Base-by-base conservation (phyloP, 2,888 invertebrate genomes). In the Macaria liturata region DNA sequence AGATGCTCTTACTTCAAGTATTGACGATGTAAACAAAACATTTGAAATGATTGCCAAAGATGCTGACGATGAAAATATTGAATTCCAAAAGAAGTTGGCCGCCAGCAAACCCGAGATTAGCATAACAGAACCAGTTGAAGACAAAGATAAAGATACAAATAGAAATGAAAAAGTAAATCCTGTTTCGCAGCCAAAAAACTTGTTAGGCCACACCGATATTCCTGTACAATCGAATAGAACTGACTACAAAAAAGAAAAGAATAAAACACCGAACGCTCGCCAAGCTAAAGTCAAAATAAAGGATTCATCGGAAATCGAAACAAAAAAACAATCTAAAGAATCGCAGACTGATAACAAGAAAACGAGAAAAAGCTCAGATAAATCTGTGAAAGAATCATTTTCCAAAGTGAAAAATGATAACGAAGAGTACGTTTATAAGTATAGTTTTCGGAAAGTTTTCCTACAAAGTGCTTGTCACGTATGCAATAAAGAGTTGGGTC, bases 381-480 rank as follows among this genome's bases (percentile, higher is more conserved):
- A 75, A 48, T 66, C 63, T 4, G 65, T 64, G 54, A 73, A 76
- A 20, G 81, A 83, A 58, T 74, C 81, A 0, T 77, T 78, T 62
- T 76, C 80, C 3, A 81, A 74, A 4, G 74, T 88, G 32, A 61
- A 90, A 81, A 93, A 93, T 61, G 93, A 93, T 32, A 94, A 93
- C 42, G 93, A 94, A 55, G 93, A 93, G 54, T 88, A 94, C 49
- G 93, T 95, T 49, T 94, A 95, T 69, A 93, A 94, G 63, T 94
- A 95, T 63, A 94, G 92, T 71, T 95, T 95, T 53, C 90, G 95
- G 7, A 93, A 93, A 72, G 94, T 95, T 9, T 95, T 94, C 73
- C 82, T 94, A 39, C 91, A 93, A 45, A 94, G 93, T 61, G 82
- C 93, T 4, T 95, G 95, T 60, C 89, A 92, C 49, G 75, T 91